These are phyloP conservation scores for Microcebus ravelobensis DNA, from an alignment of 2,113 vertebrate species.

Conservation along the genomic window DNA sequence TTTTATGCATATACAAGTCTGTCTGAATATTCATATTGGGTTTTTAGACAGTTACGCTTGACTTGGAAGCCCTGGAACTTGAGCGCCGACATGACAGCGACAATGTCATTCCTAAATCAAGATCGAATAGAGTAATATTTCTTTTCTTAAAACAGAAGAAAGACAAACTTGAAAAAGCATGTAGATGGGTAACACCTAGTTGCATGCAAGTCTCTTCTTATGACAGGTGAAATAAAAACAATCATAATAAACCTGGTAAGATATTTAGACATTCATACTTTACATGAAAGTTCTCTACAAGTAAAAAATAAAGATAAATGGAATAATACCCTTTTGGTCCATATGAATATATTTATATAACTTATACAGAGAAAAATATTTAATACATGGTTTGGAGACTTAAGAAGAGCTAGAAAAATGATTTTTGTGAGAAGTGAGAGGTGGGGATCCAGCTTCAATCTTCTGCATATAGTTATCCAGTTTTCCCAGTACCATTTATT, in stretches of 20 bases:
- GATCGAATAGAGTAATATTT: background rate
- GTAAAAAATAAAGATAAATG: background rate
- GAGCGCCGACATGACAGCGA: background rate
- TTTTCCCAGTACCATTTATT: too few species aligned
- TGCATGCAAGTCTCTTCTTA: background rate
- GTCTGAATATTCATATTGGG: background rate
- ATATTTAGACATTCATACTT: background rate
- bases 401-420: background rate
- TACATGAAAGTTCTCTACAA: background rate
- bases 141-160: background rate
- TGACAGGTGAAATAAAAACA: background rate
- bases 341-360: background rate
- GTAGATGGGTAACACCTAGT: background rate
- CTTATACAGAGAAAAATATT: background rate
- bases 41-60: background rate
- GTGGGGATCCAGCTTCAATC: too few species aligned
- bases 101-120: background rate
- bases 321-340: background rate
- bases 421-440: too few species aligned
- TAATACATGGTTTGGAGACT: background rate
- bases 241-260: background rate
- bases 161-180: background rate
- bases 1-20: background rate
- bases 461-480: too few species aligned
- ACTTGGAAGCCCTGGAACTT: background rate